Evolutionary conservation across 2,113 vertebrate species (phyloP).

Genomic region (Coptodon bakossiorum): DNA sequence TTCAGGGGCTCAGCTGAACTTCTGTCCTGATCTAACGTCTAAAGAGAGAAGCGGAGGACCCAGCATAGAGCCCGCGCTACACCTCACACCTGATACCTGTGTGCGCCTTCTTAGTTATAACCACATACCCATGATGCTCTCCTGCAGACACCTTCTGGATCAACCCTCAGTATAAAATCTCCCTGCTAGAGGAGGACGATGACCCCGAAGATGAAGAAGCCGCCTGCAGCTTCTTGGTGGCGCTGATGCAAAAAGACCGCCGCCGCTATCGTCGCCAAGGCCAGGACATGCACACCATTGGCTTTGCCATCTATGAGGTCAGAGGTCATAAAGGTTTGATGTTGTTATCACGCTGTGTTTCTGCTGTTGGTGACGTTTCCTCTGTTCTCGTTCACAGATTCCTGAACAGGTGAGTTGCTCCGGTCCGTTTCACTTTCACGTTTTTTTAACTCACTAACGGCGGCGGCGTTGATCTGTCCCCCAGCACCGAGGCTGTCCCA

Average conservation of each 20-base stretch:
- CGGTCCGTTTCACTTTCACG: accelerated
- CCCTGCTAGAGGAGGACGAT: slow-evolving; percentile 81
- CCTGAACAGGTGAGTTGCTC: slow-evolving; percentile 73
- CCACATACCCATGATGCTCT: not conserved
- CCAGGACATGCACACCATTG: slow-evolving; percentile 83
- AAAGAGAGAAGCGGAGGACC: not conserved
- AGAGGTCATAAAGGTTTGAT: not conserved
- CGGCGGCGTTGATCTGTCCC: accelerated
- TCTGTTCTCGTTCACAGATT: slow-evolving; percentile 56
- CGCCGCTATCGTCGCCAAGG: slow-evolving; percentile 67
- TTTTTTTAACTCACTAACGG: not conserved
- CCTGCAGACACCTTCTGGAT: slow-evolving; percentile 88
- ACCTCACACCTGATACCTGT: not conserved
- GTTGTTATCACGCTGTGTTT: not conserved
- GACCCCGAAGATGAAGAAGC: slow-evolving; percentile 76
- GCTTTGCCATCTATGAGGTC: slow-evolving; percentile 86
- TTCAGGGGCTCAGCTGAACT: not conserved
- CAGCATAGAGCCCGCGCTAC: not conserved
- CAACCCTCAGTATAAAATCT: slow-evolving; percentile 90
- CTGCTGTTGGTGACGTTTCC: not conserved
- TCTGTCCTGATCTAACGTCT: not conserved
- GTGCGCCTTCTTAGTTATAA: not conserved
- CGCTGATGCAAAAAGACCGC: slow-evolving; percentile 91
- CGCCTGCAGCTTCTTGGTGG: slow-evolving; percentile 86
- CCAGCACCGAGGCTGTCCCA: slow-evolving; percentile 66